These are phyloP conservation scores for Saturnia japonica DNA, from an alignment of 2,888 invertebrate species.

Conservation along the genomic window DNA sequence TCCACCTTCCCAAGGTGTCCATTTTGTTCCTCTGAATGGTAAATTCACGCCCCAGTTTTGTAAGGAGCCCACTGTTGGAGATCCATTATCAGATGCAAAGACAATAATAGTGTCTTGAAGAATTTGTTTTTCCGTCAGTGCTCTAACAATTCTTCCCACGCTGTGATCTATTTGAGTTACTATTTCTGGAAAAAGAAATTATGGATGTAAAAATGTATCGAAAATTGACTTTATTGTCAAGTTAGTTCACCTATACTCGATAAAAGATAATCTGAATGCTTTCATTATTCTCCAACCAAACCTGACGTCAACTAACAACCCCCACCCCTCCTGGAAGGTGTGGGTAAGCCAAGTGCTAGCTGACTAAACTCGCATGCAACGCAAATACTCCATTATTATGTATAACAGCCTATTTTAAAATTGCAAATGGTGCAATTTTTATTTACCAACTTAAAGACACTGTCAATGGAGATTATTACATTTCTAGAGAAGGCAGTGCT, in stretches of 20 bases:
- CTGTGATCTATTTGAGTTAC: slow-evolving; percentile 91
- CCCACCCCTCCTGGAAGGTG: too few species aligned
- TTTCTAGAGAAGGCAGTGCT: too few species aligned
- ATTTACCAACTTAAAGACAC: too few species aligned
- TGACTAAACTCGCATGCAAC: too few species aligned
- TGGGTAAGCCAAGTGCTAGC: too few species aligned
- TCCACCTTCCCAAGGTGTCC: slow-evolving; percentile 92
- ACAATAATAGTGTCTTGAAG: slow-evolving; percentile 92
- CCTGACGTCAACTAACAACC: too few species aligned
- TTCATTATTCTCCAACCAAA: neutral
- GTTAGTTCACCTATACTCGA: neutral
- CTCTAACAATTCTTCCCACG: slow-evolving; percentile 87
- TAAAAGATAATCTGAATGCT: neutral
- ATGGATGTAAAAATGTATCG: neutral
- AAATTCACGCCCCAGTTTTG: slow-evolving; percentile 89
- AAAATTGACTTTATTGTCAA: neutral
- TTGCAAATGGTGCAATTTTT: too few species aligned
- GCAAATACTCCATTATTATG: too few species aligned
- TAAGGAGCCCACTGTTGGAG: slow-evolving; percentile 88
- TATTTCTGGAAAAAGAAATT: slow-evolving; percentile 70
- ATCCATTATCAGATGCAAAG: slow-evolving; percentile 95
- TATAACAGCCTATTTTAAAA: too few species aligned
- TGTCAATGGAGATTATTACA: too few species aligned
- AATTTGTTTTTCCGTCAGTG: slow-evolving; percentile 85
- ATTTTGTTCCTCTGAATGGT: slow-evolving; percentile 91